Conservation (phyloP, 2,888 invertebrate species). For the Cryptus armator region DNA sequence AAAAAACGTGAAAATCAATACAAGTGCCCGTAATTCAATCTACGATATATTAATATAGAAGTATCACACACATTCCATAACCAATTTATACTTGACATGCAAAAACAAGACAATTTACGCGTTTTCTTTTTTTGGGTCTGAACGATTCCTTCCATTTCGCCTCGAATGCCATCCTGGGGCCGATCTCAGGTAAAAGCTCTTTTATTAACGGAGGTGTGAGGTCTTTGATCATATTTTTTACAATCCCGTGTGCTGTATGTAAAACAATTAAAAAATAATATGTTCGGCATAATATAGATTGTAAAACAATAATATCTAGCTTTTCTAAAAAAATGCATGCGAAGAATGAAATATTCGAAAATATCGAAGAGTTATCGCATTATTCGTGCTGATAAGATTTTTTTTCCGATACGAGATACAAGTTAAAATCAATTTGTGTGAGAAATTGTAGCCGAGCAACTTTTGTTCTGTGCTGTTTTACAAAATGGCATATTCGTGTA, state of each 20-base stretch:
- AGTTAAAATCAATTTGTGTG: too few relatives aligned
- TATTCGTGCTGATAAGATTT: too few relatives aligned
- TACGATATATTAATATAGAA: neutral
- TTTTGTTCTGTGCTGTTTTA: too few relatives aligned
- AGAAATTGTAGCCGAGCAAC: too few relatives aligned
- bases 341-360: too few relatives aligned
- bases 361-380: too few relatives aligned
- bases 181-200: conserved; percentile 17
- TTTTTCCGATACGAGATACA: too few relatives aligned
- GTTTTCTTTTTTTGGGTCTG: conserved; percentile 5
- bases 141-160: conserved; percentile 16
- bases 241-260: conserved; percentile 2
- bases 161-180: conserved; percentile 2
- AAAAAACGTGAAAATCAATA: neutral
- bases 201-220: conserved; percentile 8
- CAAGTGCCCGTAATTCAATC: neutral
- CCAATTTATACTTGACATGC: neutral
- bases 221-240: conserved; percentile 2
- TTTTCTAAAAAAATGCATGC: neutral
- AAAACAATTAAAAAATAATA: neutral
- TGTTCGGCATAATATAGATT: too few relatives aligned
- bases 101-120: conserved; percentile 17
- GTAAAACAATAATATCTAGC: neutral
- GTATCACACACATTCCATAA: neutral
- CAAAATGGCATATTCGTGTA: too few relatives aligned